phyloP scores from a whole-genome alignment of 2,797 vertebrate genomes.

The Sebastes elongatus region DNA sequence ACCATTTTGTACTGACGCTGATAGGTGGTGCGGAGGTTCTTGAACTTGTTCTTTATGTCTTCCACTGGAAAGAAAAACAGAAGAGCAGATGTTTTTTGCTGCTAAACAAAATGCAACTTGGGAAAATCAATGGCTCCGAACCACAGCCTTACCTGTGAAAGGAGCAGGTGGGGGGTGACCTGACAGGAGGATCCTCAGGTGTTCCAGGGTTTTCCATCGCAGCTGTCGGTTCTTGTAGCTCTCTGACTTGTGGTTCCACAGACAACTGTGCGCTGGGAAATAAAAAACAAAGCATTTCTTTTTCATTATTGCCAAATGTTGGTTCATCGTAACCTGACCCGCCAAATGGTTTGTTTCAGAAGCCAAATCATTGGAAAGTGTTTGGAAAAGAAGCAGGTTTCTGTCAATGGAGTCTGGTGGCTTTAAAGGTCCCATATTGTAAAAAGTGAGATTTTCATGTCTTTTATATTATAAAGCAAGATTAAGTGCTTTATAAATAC shows the following conservation, averaged over 20 bases:
- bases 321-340: neutral
- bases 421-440: too few relatives aligned
- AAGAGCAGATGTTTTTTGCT: neutral
- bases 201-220: constrained; percentile 65
- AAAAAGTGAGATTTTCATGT: too few relatives aligned
- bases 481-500: too few relatives aligned
- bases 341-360: too few relatives aligned
- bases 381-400: too few relatives aligned
- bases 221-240: constrained; percentile 69
- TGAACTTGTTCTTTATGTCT: constrained; percentile 74
- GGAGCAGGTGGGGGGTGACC: constrained; percentile 48
- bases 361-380: too few relatives aligned
- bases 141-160: constrained; percentile 46
- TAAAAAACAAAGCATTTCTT: neutral
- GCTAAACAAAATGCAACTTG: neutral
- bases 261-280: constrained; percentile 64
- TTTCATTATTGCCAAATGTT: neutral
- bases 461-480: too few relatives aligned
- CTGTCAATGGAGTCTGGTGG: too few relatives aligned
- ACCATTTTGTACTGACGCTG: constrained; percentile 71
- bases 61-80: constrained; percentile 46
- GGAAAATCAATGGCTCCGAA: accelerated
- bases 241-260: constrained; percentile 69
- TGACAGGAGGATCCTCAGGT: constrained; percentile 56
- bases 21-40: constrained; percentile 72